These are phyloP conservation scores for Luffia ferchaultella DNA, from an alignment of 2,888 invertebrate species.

Conservation along the genomic window DNA sequence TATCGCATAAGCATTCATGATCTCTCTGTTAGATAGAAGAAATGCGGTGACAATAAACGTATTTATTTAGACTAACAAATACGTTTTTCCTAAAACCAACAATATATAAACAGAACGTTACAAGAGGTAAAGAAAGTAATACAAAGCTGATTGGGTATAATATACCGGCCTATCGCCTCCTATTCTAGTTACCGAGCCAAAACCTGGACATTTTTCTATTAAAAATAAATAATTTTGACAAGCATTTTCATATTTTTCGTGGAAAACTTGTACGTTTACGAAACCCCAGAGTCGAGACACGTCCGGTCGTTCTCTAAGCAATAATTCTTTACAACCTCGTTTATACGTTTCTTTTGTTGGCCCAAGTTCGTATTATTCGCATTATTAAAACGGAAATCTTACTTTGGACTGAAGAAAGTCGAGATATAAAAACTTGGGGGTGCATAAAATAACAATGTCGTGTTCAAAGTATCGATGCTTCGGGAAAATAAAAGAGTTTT, in stretches of 20 bases:
- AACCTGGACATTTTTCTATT: too few relatives aligned
- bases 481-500: neutral
- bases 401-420: neutral
- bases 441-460: slow-evolving; percentile 57
- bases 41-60: too few relatives aligned
- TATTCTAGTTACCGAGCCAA: too few relatives aligned
- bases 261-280: neutral
- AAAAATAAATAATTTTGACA: neutral
- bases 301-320: neutral
- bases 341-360: neutral
- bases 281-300: neutral
- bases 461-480: neutral
- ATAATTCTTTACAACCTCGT: neutral
- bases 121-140: too few relatives aligned
- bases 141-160: too few relatives aligned
- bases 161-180: too few relatives aligned
- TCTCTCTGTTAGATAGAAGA: too few relatives aligned
- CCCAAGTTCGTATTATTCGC: neutral
- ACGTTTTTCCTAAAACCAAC: too few relatives aligned
- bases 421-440: slow-evolving; percentile 34
- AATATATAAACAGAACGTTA: too few relatives aligned
- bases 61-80: too few relatives aligned
- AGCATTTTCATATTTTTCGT: neutral
- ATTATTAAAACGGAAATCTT: neutral
- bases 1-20: too few relatives aligned